Evolutionary conservation across 2,888 invertebrate species (phyloP), one percentile per base, ranked within the genome.

Genomic region (Clostera curtula): DNA sequence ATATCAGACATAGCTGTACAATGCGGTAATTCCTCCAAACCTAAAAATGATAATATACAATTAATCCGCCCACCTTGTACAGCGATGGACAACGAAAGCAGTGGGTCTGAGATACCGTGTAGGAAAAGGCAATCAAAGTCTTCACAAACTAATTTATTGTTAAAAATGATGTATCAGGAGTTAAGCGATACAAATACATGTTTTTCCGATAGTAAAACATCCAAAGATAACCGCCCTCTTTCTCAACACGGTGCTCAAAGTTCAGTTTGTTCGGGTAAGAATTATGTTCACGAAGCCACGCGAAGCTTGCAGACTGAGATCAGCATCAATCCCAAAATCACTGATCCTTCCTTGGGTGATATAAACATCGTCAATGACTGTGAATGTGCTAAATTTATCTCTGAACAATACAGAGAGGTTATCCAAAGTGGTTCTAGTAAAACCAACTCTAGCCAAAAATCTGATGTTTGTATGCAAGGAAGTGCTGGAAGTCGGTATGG

Each of bases 301-400:
- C 65, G 73, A 45, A 70, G 61, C 17, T 54, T 72, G 11, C 83
- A 83, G 53, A 83, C 83, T 12, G 77, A 80, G 50, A 76, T 83
- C 12, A 79, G 74, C 40, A 74, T 83, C 17, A 51, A 80, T 37
- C 82, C 83, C 3, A 69, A 58, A 47, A 69, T 79, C 37, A 56
- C 75, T 3, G 76, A 82, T 36, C 77, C 82, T 1, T 57, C 63
- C 9, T 43, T 77, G 28, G 59, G 71, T 22, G 77, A 82, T 48
- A 66, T 83, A 12, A 64, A 59, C 23, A 63, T 79, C 23, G 38
- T 82, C 1, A 56, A 40, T 35, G 59, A 66, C 13, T 29, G 40
- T 13, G 56, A 70, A 18, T 67, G 66, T 25, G 69, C 55, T 0
- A 49, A 55, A 49, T 34, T 74, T 5, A 47, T 74, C n/a, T 43